A percentile compares a stretch with the other conserved stretches of the same genome.
Conservation (phyloP, 1,140 invertebrate genomes). For the Philaenus spumarius region DNA sequence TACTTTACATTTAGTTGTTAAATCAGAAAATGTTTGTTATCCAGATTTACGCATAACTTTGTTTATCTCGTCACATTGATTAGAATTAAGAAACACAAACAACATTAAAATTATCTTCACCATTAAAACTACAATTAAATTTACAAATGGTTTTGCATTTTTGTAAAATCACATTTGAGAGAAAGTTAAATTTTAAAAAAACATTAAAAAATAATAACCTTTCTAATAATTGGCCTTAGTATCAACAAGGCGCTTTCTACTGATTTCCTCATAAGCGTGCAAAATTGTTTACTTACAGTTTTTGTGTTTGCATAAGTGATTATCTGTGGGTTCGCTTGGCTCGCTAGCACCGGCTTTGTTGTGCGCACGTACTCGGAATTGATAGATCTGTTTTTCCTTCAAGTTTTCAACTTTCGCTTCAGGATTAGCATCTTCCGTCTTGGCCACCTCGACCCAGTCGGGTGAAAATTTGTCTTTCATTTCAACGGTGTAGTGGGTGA, state of each 20-base stretch:
- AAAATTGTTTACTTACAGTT: constrained; percentile 63
- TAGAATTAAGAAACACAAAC: too few species aligned
- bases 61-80: too few species aligned
- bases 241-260: too few species aligned
- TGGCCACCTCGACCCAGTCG: constrained; percentile 82
- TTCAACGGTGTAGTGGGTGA: constrained; percentile 91
- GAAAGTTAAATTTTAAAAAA: constrained; percentile 19
- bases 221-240: too few species aligned
- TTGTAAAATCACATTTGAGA: too few species aligned
- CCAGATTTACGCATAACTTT: too few species aligned
- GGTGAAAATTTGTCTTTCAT: constrained; percentile 90
- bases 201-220: constrained; percentile 24
- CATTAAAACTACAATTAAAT: too few species aligned
- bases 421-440: constrained; percentile 68
- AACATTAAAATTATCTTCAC: too few species aligned
- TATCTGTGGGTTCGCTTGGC: constrained; percentile 86
- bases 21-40: too few species aligned
- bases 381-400: constrained; percentile 90
- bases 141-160: too few species aligned
- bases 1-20: too few species aligned
- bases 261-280: too few species aligned
- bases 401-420: constrained; percentile 77
- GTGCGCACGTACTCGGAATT: constrained; percentile 85
- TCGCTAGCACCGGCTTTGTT: constrained; percentile 85
- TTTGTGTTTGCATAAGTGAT: constrained; percentile 87